Evolutionary conservation across 2,888 invertebrate genomes (phyloP).

Genomic region (Thelaira solivaga): DNA sequence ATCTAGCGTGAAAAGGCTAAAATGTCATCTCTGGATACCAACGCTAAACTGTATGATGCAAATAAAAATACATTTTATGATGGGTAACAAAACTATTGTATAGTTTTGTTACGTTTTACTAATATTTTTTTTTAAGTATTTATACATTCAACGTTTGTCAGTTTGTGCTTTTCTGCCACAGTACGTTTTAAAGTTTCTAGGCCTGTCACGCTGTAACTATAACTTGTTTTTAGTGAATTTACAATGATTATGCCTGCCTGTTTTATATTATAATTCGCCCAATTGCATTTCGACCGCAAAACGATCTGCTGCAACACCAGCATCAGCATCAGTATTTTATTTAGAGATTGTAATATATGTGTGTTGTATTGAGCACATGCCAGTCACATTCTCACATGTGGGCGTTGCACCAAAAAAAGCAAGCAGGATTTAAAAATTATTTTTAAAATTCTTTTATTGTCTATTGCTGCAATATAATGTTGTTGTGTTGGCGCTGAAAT

Average conservation of each 20-base stretch:
- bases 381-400: slow-evolving; percentile 56
- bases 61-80: slow-evolving; percentile 55
- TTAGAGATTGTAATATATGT: slow-evolving; percentile 23
- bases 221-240: slow-evolving; percentile 54
- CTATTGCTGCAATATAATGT: slow-evolving; percentile 26
- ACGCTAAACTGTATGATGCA: too few relatives aligned
- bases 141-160: neutral
- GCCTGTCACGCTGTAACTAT: slow-evolving; percentile 1
- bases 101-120: slow-evolving; percentile 36
- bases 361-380: slow-evolving; percentile 54
- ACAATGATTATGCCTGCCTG: slow-evolving; percentile 35
- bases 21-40: too few relatives aligned
- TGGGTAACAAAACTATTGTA: slow-evolving; percentile 48
- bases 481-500: slow-evolving; percentile 55
- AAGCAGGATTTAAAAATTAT: slow-evolving; percentile 30
- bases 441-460: neutral
- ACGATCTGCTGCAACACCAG: slow-evolving; percentile 22
- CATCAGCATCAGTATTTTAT: slow-evolving; percentile 25
- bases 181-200: neutral
- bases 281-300: slow-evolving; percentile 49
- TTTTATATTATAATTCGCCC: slow-evolving; percentile 41
- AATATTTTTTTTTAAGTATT: neutral
- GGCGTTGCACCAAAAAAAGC: slow-evolving; percentile 48
- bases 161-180: neutral
- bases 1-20: too few relatives aligned